Percentiles rank a stretch among this genome's conserved stretches.
Conservation (phyloP, 1,140 invertebrate genomes). For the Gyrodactylus bullatarudis region DNA sequence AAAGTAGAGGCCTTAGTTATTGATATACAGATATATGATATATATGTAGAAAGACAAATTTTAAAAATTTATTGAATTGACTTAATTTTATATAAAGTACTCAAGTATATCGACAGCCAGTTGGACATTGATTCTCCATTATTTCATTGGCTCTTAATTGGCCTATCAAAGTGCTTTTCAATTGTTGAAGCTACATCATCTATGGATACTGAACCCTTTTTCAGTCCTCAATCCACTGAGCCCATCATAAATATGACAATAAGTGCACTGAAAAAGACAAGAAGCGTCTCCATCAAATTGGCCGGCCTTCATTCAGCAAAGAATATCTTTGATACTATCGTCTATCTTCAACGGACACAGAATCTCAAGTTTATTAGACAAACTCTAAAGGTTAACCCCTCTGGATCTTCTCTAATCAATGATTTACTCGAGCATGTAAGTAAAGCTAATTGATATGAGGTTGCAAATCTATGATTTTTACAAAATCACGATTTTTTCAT, state of each 20-base stretch:
- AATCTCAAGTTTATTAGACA: not conserved
- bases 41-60: not conserved
- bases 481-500: too few species aligned
- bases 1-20: not conserved
- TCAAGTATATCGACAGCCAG: not conserved
- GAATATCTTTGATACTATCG: not conserved
- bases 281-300: not conserved
- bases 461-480: not conserved
- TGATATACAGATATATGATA: not conserved
- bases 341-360: not conserved
- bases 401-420: not conserved
- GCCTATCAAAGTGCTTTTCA: not conserved
- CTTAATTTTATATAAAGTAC: not conserved
- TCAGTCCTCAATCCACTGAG: not conserved
- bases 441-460: too few species aligned
- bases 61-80: too few species aligned
- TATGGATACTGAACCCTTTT: not conserved
- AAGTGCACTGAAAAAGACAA: not conserved
- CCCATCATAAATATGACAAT: not conserved
- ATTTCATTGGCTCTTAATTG: not conserved
- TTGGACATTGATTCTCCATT: not conserved
- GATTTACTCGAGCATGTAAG: not conserved
- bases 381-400: not conserved
- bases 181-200: not conserved
- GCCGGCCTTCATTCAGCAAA: not conserved